Base-by-base conservation (phyloP, 2,113 vertebrate species). In the Erinaceus europaeus region DNA sequence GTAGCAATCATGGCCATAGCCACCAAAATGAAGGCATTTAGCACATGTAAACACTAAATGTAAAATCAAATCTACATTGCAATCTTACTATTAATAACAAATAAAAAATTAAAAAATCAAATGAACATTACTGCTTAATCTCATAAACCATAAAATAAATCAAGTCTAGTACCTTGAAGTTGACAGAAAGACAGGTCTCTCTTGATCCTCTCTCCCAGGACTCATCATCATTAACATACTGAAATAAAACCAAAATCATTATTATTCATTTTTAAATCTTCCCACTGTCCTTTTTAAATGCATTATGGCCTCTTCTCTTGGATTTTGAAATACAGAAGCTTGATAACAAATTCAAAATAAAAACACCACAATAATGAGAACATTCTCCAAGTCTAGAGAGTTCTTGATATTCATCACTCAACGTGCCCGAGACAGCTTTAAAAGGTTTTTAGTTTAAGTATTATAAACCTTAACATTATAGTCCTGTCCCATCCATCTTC, bases 391-490 rank as follows among this genome's bases (percentile, higher is more conserved):
- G 25, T 36, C 75, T 78, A 71, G 86, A 72, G 40, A 65, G 8
- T 4, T 85, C 59, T 75, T 84, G 18, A n/a, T 81, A 72, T 48
- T 79, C 53, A 18, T 23, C 55, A 40, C 38, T 84, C 53, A 76
- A n/a, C 34, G 34, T 90, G 90, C 85, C 57, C 89, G 27, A 25
- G 53, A n/a, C 18, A 84, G 21, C 50, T 84, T 65, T 88, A 40
- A 64, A 88, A 89, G 38, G 84, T 46, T 92, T 91, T 85, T 32
- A 40, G 61, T 50, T 87, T 85, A 88, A 85, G 55, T 61, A 32
- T 52, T 83, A 17, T 34, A 89, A 79, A 85, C 11, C 65, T 25
- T 73, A 32, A 91, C 55, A 25, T 34, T 62, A 20, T 5, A 68
- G 34, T 68, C 42, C 17, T 32, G 15, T 64, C 20, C 40, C 64